phyloP scores from a whole-genome alignment of 2,888 invertebrate species.

The Heliothis peltigera region DNA sequence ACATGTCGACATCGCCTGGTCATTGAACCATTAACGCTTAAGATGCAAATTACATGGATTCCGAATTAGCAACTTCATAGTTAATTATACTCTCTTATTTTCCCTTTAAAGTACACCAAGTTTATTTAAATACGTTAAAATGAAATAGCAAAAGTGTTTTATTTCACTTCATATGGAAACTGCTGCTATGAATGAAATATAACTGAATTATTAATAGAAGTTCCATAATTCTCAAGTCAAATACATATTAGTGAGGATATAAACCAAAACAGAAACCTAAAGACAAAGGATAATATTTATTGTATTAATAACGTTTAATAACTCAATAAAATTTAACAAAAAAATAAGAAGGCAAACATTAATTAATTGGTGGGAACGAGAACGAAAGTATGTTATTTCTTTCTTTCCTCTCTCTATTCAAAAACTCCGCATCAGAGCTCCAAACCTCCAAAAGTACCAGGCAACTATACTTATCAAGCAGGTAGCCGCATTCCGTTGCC shows the following conservation, averaged over 20 bases:
- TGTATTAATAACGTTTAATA: too few relatives aligned
- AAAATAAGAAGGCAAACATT: not conserved
- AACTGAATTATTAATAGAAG: too few relatives aligned
- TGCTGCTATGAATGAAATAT: too few relatives aligned
- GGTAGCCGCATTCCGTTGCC: slow-evolving; percentile 77
- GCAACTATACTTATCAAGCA: slow-evolving; percentile 70
- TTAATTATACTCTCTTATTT: slow-evolving; percentile 28
- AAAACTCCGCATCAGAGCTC: slow-evolving; percentile 72
- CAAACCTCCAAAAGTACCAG: slow-evolving; percentile 85
- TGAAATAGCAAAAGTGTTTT: too few relatives aligned
- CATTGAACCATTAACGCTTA: slow-evolving; percentile 23
- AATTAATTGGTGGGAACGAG: slow-evolving; percentile 8
- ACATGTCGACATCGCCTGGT: slow-evolving; percentile 8
- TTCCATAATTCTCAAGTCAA: too few relatives aligned
- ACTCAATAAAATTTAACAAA: too few relatives aligned
- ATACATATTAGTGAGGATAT: too few relatives aligned
- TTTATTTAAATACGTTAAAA: too few relatives aligned
- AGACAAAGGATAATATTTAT: too few relatives aligned
- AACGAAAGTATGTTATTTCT: slow-evolving; percentile 1
- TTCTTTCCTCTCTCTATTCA: slow-evolving; percentile 24
- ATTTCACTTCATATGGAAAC: too few relatives aligned
- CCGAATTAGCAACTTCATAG: slow-evolving; percentile 7
- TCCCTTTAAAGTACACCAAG: not conserved
- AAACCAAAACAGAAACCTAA: too few relatives aligned
- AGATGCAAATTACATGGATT: not conserved